A percentile compares a stretch with the other conserved stretches of the same genome.
These are phyloP conservation scores for Lithophane semibrunnea DNA, from an alignment of 2,888 invertebrate species.

Conservation along the genomic window DNA sequence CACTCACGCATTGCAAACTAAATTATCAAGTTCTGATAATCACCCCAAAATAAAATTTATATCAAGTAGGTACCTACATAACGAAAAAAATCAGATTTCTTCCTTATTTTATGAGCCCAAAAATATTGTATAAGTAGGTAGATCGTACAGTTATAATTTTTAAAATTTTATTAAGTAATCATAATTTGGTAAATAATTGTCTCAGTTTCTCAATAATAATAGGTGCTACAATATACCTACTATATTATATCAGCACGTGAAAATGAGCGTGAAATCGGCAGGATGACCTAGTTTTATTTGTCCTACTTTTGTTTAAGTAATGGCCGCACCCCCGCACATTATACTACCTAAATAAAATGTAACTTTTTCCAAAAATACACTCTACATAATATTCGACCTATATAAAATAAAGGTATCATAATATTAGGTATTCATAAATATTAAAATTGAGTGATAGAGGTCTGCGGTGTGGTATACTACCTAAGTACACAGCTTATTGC, in stretches of 20 bases:
- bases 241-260: slow-evolving; percentile 18
- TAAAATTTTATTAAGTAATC: neutral
- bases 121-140: neutral
- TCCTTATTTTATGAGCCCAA: neutral
- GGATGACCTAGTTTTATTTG: slow-evolving; percentile 61
- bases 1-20: slow-evolving; percentile 1
- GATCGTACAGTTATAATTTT: neutral
- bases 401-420: neutral
- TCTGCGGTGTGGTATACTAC: neutral
- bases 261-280: slow-evolving; percentile 42
- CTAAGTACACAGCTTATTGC: neutral
- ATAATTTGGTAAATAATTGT: neutral
- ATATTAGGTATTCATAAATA: neutral
- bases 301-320: slow-evolving; percentile 58
- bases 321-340: slow-evolving; percentile 68
- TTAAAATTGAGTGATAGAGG: neutral
- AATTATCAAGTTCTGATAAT: slow-evolving; percentile 3
- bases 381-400: neutral
- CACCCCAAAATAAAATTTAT: neutral
- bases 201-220: neutral
- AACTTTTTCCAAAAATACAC: slow-evolving; percentile 22
- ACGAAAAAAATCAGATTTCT: neutral
- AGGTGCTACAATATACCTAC: too few species aligned
- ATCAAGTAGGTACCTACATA: too few species aligned
- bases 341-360: slow-evolving; percentile 25